Evolutionary conservation across 2,797 vertebrate genomes (phyloP).

Genomic region (Aotus griseimembra): DNA sequence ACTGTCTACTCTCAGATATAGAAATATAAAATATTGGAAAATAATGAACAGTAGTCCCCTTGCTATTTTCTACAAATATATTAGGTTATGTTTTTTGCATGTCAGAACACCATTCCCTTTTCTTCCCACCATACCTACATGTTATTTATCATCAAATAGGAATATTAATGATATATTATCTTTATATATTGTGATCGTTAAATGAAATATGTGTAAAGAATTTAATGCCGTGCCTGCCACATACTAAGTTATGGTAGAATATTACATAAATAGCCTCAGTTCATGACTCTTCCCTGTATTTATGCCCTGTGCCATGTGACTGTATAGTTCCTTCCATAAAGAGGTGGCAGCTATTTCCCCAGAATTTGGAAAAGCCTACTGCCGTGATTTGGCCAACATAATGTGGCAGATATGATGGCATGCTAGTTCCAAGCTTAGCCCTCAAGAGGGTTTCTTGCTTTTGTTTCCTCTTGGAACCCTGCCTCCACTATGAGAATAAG

Average conservation of each 20-base stretch:
- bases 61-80: not conserved
- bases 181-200: not conserved
- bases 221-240: not conserved
- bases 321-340: not conserved
- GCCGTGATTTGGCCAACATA: not conserved
- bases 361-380: not conserved
- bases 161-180: not conserved
- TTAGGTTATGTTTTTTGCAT: not conserved
- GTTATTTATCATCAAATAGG: not conserved
- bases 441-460: not conserved
- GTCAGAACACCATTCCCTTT: not conserved
- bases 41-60: not conserved
- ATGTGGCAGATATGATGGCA: not conserved
- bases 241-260: not conserved
- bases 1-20: not conserved
- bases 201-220: not conserved
- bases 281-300: not conserved
- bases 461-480: not conserved
- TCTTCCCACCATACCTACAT: not conserved
- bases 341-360: not conserved
- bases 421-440: not conserved
- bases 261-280: not conserved
- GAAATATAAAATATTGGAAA: not conserved
- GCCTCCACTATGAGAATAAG: not conserved
- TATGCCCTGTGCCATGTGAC: too few relatives aligned